Evolutionary conservation across 2,888 invertebrate genomes (phyloP).

Genomic region (Agrotis clavis): DNA sequence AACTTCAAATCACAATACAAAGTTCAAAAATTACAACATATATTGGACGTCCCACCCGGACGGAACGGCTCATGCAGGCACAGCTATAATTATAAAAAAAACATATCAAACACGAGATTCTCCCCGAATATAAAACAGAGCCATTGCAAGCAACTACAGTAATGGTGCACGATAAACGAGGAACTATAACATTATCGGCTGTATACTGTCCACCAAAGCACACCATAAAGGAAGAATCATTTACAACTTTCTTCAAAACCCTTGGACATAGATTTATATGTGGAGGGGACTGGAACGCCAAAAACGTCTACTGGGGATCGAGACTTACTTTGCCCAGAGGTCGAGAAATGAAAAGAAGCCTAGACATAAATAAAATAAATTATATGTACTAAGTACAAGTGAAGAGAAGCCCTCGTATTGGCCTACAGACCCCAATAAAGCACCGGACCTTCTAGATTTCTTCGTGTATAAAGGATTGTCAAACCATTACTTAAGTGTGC

Average conservation of each 20-base stretch:
- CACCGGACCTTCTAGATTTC: conserved; percentile 25
- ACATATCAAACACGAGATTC: conserved; percentile 16
- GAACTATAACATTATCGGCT: conserved; percentile 11
- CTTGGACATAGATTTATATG: conserved; percentile 17
- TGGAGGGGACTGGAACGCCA: conserved; percentile 44
- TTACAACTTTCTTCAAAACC: not conserved
- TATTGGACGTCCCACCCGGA: conserved; percentile 11
- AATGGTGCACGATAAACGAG: conserved; percentile 3
- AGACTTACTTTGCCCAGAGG: conserved; percentile 21
- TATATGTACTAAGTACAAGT: not conserved
- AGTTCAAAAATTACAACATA: not conserved
- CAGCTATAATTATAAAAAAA: conserved; percentile 11
- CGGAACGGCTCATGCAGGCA: conserved; percentile 17
- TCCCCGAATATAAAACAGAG: conserved; percentile 18
- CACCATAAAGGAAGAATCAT: conserved; percentile 2
- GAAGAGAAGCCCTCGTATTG: conserved; percentile 17
- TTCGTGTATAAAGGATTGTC: too few species aligned
- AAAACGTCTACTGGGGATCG: conserved; percentile 35
- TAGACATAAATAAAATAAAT: conserved; percentile 25
- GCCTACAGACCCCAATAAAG: conserved; percentile 21
- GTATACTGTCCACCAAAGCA: conserved; percentile 36
- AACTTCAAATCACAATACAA: not conserved
- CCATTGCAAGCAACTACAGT: conserved; percentile 22
- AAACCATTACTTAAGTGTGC: too few species aligned
- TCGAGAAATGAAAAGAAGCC: conserved; percentile 17